Evolutionary conservation across 2,888 invertebrate genomes (phyloP).

Genomic region (Pasiphila rectangulata): DNA sequence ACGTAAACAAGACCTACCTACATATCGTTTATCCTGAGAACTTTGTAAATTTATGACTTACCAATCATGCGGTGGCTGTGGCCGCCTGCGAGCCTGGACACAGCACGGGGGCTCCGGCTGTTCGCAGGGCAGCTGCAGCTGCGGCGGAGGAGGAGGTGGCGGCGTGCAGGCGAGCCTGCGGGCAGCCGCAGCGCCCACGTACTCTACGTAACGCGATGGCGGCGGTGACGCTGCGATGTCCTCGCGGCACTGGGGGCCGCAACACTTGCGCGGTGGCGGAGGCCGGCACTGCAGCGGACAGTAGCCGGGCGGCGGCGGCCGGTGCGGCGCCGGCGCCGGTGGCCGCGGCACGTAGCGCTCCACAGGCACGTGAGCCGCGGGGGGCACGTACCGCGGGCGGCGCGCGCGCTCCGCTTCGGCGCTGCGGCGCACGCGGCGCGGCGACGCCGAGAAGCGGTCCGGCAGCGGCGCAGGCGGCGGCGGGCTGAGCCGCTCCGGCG

Average conservation of each 20-base stretch:
- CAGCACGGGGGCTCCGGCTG: conserved; percentile 79
- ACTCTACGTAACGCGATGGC: conserved; percentile 81
- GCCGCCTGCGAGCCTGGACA: conserved; percentile 78
- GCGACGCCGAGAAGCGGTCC: conserved; percentile 80
- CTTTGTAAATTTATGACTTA: conserved; percentile 56
- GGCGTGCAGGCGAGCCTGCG: conserved; percentile 79
- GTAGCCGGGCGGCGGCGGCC: conserved; percentile 77
- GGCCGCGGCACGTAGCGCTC: conserved; percentile 86
- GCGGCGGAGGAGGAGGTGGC: conserved; percentile 74
- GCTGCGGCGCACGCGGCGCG: conserved; percentile 83
- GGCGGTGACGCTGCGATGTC: conserved; percentile 69
- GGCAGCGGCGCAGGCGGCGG: conserved; percentile 83
- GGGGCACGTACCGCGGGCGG: conserved; percentile 83
- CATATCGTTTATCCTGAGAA: too few species aligned
- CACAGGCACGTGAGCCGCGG: conserved; percentile 86
- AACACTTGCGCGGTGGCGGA: conserved; percentile 68
- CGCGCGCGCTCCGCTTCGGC: conserved; percentile 84
- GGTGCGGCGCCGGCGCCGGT: conserved; percentile 72
- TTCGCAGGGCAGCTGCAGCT: conserved; percentile 72
- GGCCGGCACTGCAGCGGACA: conserved; percentile 76
- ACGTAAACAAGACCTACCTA: not conserved
- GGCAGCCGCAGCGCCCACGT: conserved; percentile 83
- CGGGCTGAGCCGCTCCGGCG: conserved; percentile 83
- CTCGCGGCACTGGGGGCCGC: conserved; percentile 72
- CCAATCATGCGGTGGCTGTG: conserved; percentile 81